Percentiles rank a stretch among this genome's conserved stretches.
phyloP scores from a whole-genome alignment of 2,113 vertebrate genomes.

The Tyrannus savana region DNA sequence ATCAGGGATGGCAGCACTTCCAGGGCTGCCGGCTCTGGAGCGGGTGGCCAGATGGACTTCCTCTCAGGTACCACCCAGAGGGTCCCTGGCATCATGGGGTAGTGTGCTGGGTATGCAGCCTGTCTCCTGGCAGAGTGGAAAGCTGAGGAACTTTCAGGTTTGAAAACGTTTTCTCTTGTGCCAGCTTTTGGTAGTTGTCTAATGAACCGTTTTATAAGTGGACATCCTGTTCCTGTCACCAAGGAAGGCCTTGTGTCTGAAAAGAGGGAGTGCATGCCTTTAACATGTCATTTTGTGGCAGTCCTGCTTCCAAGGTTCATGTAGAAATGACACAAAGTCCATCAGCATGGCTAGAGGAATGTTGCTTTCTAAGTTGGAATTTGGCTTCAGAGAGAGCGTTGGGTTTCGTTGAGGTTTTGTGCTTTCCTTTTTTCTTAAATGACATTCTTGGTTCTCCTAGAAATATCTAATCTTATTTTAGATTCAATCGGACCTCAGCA shows the following conservation, averaged over 20 bases:
- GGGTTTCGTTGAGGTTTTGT: neutral
- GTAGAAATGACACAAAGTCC: neutral
- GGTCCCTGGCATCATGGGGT: rapidly evolving
- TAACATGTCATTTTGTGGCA: neutral
- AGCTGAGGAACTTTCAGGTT: neutral
- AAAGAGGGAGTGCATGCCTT: neutral
- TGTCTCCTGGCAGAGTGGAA: neutral
- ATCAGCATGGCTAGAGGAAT: neutral
- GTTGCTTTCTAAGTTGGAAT: neutral
- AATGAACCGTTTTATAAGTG: neutral
- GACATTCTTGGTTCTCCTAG: neutral
- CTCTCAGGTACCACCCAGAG: neutral
- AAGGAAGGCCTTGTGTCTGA: neutral
- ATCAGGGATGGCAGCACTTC: neutral
- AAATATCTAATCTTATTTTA: neutral
- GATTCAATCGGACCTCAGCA: neutral
- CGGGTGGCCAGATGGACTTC: neutral
- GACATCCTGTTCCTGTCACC: neutral
- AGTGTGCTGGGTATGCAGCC: neutral
- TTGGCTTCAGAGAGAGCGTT: neutral
- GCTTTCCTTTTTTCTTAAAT: neutral
- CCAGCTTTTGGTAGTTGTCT: neutral
- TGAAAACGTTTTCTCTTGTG: neutral
- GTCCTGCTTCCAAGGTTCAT: neutral
- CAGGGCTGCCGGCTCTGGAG: neutral